Percentiles rank a stretch among this genome's conserved stretches.
Conservation (phyloP, 2,797 vertebrate genomes). For the Enteromius afrohamiltoni region DNA sequence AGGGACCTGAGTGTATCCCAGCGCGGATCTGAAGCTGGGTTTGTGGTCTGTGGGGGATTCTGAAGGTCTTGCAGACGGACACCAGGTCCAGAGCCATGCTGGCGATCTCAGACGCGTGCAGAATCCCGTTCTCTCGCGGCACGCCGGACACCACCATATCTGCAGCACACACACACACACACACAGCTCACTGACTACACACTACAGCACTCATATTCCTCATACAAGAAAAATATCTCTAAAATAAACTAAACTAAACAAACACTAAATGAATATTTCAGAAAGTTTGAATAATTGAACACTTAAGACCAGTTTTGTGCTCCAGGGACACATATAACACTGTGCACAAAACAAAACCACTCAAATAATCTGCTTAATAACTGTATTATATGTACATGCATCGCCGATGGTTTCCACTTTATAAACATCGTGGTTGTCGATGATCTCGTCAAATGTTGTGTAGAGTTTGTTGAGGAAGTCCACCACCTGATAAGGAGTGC, state of each 20-base stretch:
- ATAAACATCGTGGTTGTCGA: slow-evolving; percentile 86
- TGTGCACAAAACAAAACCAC: not conserved
- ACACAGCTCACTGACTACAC: slow-evolving; percentile 11
- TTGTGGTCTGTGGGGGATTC: slow-evolving; percentile 83
- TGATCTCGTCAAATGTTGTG: slow-evolving; percentile 86
- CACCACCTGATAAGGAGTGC: slow-evolving; percentile 83
- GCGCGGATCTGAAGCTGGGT: slow-evolving; percentile 83
- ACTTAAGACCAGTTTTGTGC: too few relatives aligned
- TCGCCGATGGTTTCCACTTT: slow-evolving; percentile 88
- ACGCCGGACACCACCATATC: slow-evolving; percentile 88
- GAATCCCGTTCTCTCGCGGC: slow-evolving; percentile 81
- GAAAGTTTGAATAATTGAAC: too few relatives aligned
- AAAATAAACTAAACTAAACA: too few relatives aligned
- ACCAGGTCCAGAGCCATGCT: slow-evolving; percentile 87
- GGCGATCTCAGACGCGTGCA: slow-evolving; percentile 80
- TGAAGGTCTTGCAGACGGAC: slow-evolving; percentile 81
- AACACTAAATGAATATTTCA: too few relatives aligned
- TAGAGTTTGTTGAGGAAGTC: slow-evolving; percentile 87
- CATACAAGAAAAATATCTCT: too few relatives aligned
- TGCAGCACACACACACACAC: slow-evolving; percentile 57
- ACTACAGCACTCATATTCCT: not conserved
- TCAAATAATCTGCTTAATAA: not conserved
- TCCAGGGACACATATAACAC: not conserved
- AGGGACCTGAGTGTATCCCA: slow-evolving; percentile 80
- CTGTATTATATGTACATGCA: slow-evolving; percentile 70